A percentile compares a stretch with the other conserved stretches of the same genome.
Conservation (phyloP, 2,113 vertebrate species). For the Mobula birostris region DNA sequence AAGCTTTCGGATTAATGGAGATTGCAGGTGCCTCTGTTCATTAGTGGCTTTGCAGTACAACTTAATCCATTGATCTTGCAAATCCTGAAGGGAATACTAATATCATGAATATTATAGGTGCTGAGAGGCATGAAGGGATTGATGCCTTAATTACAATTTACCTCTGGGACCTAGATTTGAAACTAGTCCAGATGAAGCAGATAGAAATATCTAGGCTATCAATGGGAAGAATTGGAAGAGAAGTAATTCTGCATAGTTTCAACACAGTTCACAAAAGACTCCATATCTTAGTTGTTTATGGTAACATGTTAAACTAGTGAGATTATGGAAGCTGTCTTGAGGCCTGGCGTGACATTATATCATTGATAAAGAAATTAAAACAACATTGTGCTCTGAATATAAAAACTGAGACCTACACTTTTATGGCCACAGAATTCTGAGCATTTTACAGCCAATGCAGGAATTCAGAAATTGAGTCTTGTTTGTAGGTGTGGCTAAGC, state of each 20-base stretch:
- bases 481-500: background rate
- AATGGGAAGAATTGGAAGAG: background rate
- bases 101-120: background rate
- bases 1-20: background rate
- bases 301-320: background rate
- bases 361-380: background rate
- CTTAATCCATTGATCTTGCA: background rate
- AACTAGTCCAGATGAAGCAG: background rate
- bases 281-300: background rate
- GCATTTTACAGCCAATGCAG: background rate
- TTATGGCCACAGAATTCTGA: background rate
- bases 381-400: background rate
- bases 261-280: background rate
- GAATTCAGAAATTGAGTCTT: background rate
- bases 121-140: background rate
- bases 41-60: background rate
- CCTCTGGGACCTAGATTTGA: background rate
- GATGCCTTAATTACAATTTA: background rate
- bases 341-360: background rate
- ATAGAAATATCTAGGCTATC: background rate
- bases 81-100: background rate
- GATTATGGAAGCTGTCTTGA: background rate
- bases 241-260: background rate
- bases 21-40: background rate
- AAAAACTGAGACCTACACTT: background rate